A percentile compares a stretch with the other conserved stretches of the same genome.
Conservation (phyloP, 2,797 vertebrate genomes). For the Sparus aurata region DNA sequence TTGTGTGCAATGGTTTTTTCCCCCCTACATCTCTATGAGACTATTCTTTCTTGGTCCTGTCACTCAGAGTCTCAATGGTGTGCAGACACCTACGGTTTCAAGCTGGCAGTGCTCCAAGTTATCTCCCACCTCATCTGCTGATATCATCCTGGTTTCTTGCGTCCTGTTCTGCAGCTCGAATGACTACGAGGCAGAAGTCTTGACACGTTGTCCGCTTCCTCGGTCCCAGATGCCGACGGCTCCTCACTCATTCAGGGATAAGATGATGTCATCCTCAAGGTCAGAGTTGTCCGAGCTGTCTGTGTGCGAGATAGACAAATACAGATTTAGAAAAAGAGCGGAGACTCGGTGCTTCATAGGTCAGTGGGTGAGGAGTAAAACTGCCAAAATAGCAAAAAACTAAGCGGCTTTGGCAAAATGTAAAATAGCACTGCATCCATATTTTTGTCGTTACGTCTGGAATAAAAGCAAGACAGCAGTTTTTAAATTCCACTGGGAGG, state of each 20-base stretch:
- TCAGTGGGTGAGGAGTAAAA: constrained; percentile 40
- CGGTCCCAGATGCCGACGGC: constrained; percentile 13
- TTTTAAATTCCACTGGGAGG: constrained; percentile 37
- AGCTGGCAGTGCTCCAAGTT: constrained; percentile 68
- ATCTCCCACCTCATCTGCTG: constrained; percentile 53
- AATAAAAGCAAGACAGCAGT: constrained; percentile 42
- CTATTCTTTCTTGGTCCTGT: constrained; percentile 32
- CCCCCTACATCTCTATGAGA: constrained; percentile 4
- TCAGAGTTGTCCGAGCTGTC: constrained; percentile 98
- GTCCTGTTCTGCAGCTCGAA: constrained; percentile 52
- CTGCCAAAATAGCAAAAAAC: constrained; percentile 44
- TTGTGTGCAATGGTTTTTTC: constrained; percentile 41
- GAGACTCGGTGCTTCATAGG: constrained; percentile 38
- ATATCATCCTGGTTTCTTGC: constrained; percentile 38
- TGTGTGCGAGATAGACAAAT: constrained; percentile 80
- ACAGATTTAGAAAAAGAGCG: constrained; percentile 45
- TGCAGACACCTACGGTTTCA: constrained; percentile 55
- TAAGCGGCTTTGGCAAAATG: constrained; percentile 25
- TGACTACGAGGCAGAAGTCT: constrained; percentile 51
- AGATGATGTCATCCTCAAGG: constrained; percentile 98
- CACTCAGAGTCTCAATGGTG: constrained; percentile 35
- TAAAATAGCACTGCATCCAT: not conserved
- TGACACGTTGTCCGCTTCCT: constrained; percentile 52
- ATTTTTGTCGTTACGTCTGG: constrained; percentile 3
- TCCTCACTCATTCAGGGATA: constrained; percentile 90